Evolutionary conservation across 2,113 vertebrate species (phyloP), one percentile per base, ranked within the genome.

Genomic region (Chitala chitala): DNA sequence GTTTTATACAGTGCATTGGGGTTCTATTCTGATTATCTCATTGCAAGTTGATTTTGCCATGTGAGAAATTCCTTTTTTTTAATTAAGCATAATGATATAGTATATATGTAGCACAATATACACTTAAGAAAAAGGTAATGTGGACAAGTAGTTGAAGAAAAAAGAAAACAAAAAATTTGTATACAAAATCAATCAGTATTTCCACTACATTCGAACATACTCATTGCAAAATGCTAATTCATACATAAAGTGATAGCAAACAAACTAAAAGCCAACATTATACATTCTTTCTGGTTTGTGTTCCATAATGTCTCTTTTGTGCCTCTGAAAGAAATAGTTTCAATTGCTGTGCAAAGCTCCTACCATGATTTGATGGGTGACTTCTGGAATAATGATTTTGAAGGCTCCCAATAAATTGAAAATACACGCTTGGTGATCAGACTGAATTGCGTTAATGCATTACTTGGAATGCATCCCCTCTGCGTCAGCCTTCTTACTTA

Each of bases 371-470:
- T 69, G 66, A 69, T 50, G 56, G 44, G 56, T 22, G 44, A 61
- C 72, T 73, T 10, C 29, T 53, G 20, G 44, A 24, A 73, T 64
- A 64, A 73, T 38, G 56, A 64, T 73, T 63, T 20, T 38, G 59
- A 63, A 36, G 26, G 42, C 40, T 50, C 20, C 71, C 26, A 64
- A 73, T 73, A 73, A 73, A 63, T 50, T 73, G 72, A 64, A 73
- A 64, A 63, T 36, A 33, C 44, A 63, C 44, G 44, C 46, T 73
- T 50, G 17, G 42, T 63, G 29, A 64, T 73, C 71, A 51, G 31
- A 51, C 71, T 2, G 9, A 48, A 44, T 72, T 50, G 71, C 46
- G 38, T 20, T 64, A 73, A 63, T 73, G 56, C 58, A 31, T 50
- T 73, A 58, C 58, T 61, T 51, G 42, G 29, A 64, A 64, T 53